phyloP scores from a whole-genome alignment of 2,113 vertebrate species.

The Heptranchias perlo region DNA sequence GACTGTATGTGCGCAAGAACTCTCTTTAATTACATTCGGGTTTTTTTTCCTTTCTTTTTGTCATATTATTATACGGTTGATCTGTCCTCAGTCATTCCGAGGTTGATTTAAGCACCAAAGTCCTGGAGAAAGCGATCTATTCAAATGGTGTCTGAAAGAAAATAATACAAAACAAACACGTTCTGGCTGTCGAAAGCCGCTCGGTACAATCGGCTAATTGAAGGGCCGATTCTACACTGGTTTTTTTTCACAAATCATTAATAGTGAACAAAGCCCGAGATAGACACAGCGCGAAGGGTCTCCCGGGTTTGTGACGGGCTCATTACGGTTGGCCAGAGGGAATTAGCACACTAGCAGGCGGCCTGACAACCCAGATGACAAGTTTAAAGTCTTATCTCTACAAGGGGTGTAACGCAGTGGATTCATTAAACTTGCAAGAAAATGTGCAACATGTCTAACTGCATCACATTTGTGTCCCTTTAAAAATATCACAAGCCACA shows the following conservation, averaged over 20 bases:
- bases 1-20: not conserved
- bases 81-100: not conserved
- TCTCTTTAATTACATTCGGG: not conserved
- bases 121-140: not conserved
- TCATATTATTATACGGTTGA: not conserved
- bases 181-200: not conserved
- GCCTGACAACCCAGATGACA: not conserved
- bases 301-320: not conserved
- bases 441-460: not conserved
- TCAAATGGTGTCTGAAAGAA: not conserved
- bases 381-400: not conserved
- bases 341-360: not conserved
- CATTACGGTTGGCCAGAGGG: not conserved
- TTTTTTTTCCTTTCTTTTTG: not conserved
- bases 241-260: slow-evolving; percentile 24
- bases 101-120: not conserved
- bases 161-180: not conserved
- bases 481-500: not conserved
- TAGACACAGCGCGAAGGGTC: not conserved
- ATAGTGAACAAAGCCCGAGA: slow-evolving; percentile 9
- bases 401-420: not conserved
- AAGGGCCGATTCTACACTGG: not conserved
- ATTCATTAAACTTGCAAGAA: not conserved
- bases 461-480: not conserved
- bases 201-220: not conserved